Conservation (phyloP, 2,113 vertebrate species). For the Chloroceryle aenea region DNA sequence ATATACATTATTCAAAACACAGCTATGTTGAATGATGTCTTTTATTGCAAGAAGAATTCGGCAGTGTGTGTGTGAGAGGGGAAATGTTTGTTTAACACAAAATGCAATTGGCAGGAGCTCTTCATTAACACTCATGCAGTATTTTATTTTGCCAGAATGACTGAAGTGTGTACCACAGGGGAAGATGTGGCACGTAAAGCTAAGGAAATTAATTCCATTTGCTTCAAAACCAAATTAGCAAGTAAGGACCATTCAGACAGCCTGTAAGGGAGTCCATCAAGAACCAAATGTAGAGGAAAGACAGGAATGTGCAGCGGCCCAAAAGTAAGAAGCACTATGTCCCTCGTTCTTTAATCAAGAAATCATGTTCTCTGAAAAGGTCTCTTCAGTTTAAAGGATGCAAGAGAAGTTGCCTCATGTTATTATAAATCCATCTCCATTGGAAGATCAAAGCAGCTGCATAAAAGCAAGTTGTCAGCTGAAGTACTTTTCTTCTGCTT, state of each 20-base stretch:
- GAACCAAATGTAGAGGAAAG: background rate
- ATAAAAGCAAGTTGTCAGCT: conserved; percentile 6
- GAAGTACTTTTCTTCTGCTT: background rate
- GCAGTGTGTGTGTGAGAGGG: background rate
- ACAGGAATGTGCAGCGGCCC: background rate
- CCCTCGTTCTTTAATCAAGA: background rate
- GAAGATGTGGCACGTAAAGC: background rate
- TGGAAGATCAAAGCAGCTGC: conserved; percentile 28
- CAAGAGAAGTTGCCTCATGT: background rate
- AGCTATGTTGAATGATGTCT: background rate
- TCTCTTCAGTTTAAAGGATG: background rate
- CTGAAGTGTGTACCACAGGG: background rate
- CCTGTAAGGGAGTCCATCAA: background rate
- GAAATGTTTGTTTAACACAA: background rate
- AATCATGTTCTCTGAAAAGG: background rate
- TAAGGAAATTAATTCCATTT: background rate
- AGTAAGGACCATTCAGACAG: background rate
- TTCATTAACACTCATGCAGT: background rate
- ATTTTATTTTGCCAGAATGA: background rate
- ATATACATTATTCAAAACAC: background rate
- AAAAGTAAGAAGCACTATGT: background rate
- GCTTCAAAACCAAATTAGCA: background rate
- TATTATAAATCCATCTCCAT: background rate
- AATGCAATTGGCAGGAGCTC: background rate
- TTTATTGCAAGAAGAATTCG: background rate